Evolutionary conservation across 1,140 invertebrate genomes (phyloP).

Genomic region (Magallana ariakensis): DNA sequence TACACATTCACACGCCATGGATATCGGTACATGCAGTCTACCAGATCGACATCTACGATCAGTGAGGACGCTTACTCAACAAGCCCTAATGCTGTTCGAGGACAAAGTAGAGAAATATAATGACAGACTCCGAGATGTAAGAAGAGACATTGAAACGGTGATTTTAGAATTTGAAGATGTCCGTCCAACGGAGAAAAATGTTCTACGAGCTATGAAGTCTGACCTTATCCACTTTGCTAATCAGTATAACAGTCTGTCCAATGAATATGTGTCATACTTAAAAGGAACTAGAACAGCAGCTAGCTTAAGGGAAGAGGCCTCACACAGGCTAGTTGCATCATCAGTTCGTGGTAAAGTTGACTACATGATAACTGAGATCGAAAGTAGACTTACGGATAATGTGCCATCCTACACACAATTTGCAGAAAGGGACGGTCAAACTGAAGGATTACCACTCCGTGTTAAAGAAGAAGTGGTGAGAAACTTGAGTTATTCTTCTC

Average conservation of each 20-base stretch:
- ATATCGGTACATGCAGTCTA: neutral
- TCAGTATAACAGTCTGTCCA: neutral
- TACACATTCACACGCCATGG: neutral
- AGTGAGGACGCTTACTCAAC: neutral
- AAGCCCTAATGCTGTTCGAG: slow-evolving; percentile 6
- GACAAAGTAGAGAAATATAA: neutral
- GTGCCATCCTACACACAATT: too few relatives aligned
- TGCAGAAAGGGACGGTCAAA: too few relatives aligned
- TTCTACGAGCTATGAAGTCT: neutral
- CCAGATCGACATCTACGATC: neutral
- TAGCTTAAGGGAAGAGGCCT: too few relatives aligned
- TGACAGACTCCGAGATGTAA: neutral
- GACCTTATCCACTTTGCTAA: neutral
- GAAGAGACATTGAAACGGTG: neutral
- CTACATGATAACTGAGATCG: neutral
- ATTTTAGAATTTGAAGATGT: neutral
- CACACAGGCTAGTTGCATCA: too few relatives aligned
- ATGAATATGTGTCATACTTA: neutral
- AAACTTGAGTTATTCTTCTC: too few relatives aligned
- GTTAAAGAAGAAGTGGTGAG: too few relatives aligned
- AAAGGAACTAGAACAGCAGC: too few relatives aligned
- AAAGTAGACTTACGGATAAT: neutral
- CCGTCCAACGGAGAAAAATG: neutral
- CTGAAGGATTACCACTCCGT: too few relatives aligned
- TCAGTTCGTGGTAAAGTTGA: neutral